Conservation (phyloP, 2,888 invertebrate species). For the Limnephilus marmoratus region DNA sequence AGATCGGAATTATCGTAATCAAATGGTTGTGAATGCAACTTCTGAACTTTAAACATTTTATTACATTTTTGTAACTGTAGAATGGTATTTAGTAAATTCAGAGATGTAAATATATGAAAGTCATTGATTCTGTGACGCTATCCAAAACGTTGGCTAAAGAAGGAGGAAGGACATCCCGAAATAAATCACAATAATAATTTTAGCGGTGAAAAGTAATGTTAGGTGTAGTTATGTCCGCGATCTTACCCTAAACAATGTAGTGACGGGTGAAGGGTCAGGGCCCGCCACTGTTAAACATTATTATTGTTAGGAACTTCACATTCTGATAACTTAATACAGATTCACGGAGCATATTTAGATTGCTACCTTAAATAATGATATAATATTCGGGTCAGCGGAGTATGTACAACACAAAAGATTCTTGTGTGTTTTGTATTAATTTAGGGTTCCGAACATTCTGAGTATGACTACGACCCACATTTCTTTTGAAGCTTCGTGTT, state of each 20-base stretch:
- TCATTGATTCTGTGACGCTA: background rate
- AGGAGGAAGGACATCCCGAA: no score
- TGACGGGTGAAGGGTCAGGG: background rate
- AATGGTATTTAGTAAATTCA: background rate
- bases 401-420: background rate
- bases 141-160: no score
- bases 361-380: slow-evolving; percentile 2
- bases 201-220: no score
- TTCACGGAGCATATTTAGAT: background rate
- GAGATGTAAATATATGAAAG: background rate
- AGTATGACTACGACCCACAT: slow-evolving; percentile 29
- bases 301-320: background rate
- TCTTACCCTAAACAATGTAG: background rate
- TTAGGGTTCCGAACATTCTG: slow-evolving; percentile 17
- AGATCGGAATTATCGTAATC: background rate
- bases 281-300: background rate
- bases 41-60: background rate
- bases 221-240: background rate
- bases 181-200: no score
- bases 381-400: background rate
- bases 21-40: background rate
- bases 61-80: background rate
- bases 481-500: slow-evolving; percentile 29
- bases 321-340: background rate
- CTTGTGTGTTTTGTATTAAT: slow-evolving; percentile 2